phyloP scores from a whole-genome alignment of 2,888 invertebrate species.

The Microctonus brassicae region DNA sequence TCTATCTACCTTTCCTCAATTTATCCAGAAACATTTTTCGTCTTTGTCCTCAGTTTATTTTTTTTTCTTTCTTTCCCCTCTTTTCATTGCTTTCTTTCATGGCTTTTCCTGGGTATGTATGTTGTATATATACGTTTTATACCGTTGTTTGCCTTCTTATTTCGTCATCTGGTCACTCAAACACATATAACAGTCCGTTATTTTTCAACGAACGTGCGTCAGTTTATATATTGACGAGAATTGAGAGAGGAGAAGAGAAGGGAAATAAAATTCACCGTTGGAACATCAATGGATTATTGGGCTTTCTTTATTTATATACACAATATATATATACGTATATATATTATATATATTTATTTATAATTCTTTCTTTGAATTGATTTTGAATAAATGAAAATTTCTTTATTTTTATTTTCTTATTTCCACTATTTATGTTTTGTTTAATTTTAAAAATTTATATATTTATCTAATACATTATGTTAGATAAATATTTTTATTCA shows the following conservation, averaged over 20 bases:
- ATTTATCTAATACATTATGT: too few relatives aligned
- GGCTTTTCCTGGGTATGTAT: constrained; percentile 16
- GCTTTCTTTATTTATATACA: neutral
- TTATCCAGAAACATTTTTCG: constrained; percentile 2
- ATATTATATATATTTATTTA: too few relatives aligned
- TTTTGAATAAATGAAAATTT: neutral
- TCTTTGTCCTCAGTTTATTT: constrained; percentile 18
- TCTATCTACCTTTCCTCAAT: neutral
- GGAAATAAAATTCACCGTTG: constrained; percentile 33
- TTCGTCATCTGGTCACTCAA: constrained; percentile 40
- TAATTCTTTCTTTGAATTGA: too few relatives aligned
- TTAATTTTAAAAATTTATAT: too few relatives aligned
- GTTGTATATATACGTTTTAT: neutral
- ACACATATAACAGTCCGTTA: constrained; percentile 29
- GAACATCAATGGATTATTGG: constrained; percentile 13
- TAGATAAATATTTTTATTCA: too few relatives aligned
- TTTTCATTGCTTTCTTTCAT: neutral
- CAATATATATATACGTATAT: neutral
- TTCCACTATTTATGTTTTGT: neutral
- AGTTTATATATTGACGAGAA: neutral
- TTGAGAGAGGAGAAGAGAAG: neutral
- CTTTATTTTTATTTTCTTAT: neutral
- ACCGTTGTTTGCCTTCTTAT: constrained; percentile 26
- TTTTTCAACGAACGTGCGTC: constrained; percentile 31
- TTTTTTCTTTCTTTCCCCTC: neutral